Evolutionary conservation across 2,797 vertebrate genomes (phyloP), one percentile per base, ranked within the genome.

Genomic region (Scomberomorus guttatus): DNA sequence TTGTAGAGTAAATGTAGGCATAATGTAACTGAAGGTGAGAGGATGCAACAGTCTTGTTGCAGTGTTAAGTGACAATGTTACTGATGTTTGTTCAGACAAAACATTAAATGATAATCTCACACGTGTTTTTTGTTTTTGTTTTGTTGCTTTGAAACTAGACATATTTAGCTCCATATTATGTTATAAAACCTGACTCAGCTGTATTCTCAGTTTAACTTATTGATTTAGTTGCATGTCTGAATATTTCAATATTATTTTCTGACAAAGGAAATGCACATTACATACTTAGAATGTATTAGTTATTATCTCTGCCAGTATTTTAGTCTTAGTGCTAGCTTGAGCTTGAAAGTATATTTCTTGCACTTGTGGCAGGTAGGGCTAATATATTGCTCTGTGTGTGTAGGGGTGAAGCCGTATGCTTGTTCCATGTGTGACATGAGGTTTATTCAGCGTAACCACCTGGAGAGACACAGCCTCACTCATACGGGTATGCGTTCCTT

Each of bases 391-490:
- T 95, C 92, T 95, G 91, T 94, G 93, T 92, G 93, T 90, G 82
- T 94, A 98, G 97, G 97, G 77, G 97, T 98, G 93, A 98, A 98
- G 89, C 97, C 97, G n/a, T 98, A 97, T 86, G 97, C 97, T 93
- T 98, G 97, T 83, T 96, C 97, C 82, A 94, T 97, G 83, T 98
- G 97, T 89, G 97, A 97, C 91, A 98, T 98, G 97, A 96, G 97
- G 92, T 98, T 98, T 96, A 97, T 98, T 95, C 97, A 98, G 95
- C 97, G 97, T 93, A 97, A 98, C 93, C 97, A 98, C 91, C 95
- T 98, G 93, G 97, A 97, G 89, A 96, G 97, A 93, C 97, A 98
- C 95, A 97, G 97, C 94, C 96, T 97, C 75, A 97, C 97, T 62
- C 97, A 98, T 93, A 98, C 94, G 90, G 94, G 93, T 95, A 95